Base-by-base conservation (phyloP, 1,140 invertebrate species). In the Drosophila miranda region DNA sequence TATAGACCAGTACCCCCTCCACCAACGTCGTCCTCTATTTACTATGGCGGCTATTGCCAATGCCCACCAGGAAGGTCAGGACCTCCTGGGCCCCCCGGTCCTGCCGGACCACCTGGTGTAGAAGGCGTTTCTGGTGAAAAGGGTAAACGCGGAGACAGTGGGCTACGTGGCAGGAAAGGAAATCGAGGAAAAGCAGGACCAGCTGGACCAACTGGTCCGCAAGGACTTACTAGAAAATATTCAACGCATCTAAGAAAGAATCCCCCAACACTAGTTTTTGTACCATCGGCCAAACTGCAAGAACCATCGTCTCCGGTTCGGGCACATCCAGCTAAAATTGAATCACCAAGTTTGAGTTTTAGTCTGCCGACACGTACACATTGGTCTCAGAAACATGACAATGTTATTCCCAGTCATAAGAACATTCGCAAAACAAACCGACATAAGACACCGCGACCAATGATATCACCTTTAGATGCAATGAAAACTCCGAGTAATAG, bases 1-100 rank as follows among this genome's bases (percentile, higher is more conserved):
- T 73, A 73, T 19, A 48, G 52, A 11, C 48, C 23, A 26, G 4
- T 26, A 26, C 23, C 4, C 23, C 3, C 48, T n/a, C 28, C 51
- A 6, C 26, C 63, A 41, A 26, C 63, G 7, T 7, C 14, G 2
- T 42, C 48, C 13, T 4, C 58, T 1, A 28, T 45, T 28, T 51
- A 48, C 48, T 50, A 51, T 16, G 58, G 51, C 0, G 26, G 44
- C 3, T 34, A 56, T 11, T 73, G 70, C 14, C 26, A 73, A 9
- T 73, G 70, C 28, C 14, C 42, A 23, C 41, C 19, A 11, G 53
- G 53, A 0, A 38, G 48, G 2, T 46, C 70, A 1, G 70, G 70
- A 0, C 70, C 69, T 1, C 70, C 70, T 0, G 70, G 70, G 0
- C 46, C 69, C 4, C 69, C 70, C 5, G 69, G 70, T 0, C 2